Evolutionary conservation across 2,113 vertebrate genomes (phyloP).

Genomic region (Rallus limicola): DNA sequence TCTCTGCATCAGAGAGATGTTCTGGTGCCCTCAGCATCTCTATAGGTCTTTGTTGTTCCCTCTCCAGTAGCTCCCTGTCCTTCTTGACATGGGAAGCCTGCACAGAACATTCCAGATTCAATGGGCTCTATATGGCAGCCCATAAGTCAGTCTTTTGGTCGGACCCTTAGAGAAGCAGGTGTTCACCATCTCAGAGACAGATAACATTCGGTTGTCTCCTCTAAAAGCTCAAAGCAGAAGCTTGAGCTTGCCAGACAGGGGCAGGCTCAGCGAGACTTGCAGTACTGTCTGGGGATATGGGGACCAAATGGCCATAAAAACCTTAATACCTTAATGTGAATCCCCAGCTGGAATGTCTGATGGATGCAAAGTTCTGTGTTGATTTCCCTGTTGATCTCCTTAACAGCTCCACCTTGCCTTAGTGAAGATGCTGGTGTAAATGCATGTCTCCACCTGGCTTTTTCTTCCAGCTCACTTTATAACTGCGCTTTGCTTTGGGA

Average conservation of each 20-base stretch:
- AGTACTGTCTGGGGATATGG: neutral
- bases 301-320: neutral
- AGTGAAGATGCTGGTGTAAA: neutral
- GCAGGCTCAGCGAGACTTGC: neutral
- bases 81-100: no score
- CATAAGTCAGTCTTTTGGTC: neutral
- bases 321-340: neutral
- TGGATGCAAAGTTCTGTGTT: neutral
- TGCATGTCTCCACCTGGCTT: neutral
- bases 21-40: no score
- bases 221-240: neutral
- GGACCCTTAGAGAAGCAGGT: neutral
- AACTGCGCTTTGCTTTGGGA: neutral
- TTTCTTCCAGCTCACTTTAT: neutral
- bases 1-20: no score
- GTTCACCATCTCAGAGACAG: neutral
- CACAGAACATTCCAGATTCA: no score
- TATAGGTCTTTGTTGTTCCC: no score
- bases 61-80: no score
- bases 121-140: rapidly evolving
- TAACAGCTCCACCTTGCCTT: neutral
- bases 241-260: neutral
- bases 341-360: rapidly evolving
- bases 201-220: neutral
- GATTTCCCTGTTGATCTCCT: neutral